These are phyloP conservation scores for Adelphocoris suturalis DNA, from an alignment of 2,888 invertebrate species.

Conservation along the genomic window DNA sequence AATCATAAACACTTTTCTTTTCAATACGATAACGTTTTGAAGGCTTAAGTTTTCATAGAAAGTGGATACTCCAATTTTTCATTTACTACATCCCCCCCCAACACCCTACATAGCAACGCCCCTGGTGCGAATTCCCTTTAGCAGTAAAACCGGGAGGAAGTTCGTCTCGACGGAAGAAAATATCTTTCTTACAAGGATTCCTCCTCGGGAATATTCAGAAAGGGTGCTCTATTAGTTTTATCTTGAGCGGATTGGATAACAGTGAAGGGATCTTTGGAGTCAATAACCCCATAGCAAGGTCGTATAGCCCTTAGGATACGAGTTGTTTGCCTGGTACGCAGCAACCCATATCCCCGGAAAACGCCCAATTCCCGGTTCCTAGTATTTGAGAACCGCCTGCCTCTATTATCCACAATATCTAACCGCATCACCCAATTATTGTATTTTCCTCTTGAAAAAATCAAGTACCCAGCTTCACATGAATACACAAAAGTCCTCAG, in stretches of 20 bases:
- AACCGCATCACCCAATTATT: too few relatives aligned
- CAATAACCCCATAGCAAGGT: conserved; percentile 9
- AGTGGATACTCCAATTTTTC: too few relatives aligned
- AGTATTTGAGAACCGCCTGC: neutral
- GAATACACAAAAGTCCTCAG: too few relatives aligned
- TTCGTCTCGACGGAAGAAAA: conserved; percentile 1
- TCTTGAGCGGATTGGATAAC: conserved; percentile 28
- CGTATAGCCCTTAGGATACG: conserved; percentile 1
- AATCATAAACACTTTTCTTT: too few relatives aligned
- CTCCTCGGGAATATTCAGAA: conserved; percentile 12
- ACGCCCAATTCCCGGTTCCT: neutral
- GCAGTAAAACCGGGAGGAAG: neutral
- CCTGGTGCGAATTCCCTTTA: neutral
- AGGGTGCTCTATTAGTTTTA: conserved; percentile 34
- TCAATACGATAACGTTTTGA: too few relatives aligned
- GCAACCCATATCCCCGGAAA: neutral
- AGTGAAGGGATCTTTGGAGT: neutral
- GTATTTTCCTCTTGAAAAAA: too few relatives aligned
- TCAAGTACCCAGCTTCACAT: too few relatives aligned
- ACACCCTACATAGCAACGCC: too few relatives aligned
- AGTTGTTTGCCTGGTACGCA: conserved; percentile 8
- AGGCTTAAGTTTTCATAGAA: too few relatives aligned
- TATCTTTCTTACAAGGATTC: neutral
- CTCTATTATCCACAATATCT: too few relatives aligned
- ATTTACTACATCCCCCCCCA: too few relatives aligned